Evolutionary conservation across 2,888 invertebrate species (phyloP).

Genomic region (Ceratothoa steindachneri): DNA sequence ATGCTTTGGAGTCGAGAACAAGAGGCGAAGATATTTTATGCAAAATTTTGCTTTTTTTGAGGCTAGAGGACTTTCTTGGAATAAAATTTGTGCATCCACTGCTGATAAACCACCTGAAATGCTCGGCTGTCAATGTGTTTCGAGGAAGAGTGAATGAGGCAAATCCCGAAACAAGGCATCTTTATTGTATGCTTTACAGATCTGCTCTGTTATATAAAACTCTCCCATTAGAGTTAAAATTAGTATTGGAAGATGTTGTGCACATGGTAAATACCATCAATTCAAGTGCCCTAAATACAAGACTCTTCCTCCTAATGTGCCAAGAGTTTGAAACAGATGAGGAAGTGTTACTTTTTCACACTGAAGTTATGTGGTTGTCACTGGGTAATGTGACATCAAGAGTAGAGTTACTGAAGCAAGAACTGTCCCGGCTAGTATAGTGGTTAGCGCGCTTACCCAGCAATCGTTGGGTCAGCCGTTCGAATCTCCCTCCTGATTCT

Average conservation of each 20-base stretch:
- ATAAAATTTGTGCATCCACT: background rate
- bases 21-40: background rate
- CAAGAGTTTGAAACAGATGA: background rate
- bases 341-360: too few relatives aligned
- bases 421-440: background rate
- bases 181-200: background rate
- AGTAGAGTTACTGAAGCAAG: background rate
- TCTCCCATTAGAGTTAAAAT: background rate
- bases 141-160: slow-evolving; percentile 4
- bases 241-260: background rate
- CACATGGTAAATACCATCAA: background rate
- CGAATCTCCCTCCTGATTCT: too few relatives aligned
- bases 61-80: slow-evolving; percentile 5
- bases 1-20: background rate
- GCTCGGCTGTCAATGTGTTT: slow-evolving; percentile 2
- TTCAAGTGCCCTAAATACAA: background rate
- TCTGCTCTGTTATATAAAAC: background rate
- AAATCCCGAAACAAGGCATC: background rate
- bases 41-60: background rate
- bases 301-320: background rate
- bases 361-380: background rate
- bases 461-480: too few relatives aligned
- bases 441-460: background rate
- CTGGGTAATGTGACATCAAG: background rate
- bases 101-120: slow-evolving; percentile 9